A percentile compares a stretch with the other conserved stretches of the same genome.
These are phyloP conservation scores for Macrobrachium rosenbergii DNA, from an alignment of 1,140 invertebrate genomes.

Conservation along the genomic window DNA sequence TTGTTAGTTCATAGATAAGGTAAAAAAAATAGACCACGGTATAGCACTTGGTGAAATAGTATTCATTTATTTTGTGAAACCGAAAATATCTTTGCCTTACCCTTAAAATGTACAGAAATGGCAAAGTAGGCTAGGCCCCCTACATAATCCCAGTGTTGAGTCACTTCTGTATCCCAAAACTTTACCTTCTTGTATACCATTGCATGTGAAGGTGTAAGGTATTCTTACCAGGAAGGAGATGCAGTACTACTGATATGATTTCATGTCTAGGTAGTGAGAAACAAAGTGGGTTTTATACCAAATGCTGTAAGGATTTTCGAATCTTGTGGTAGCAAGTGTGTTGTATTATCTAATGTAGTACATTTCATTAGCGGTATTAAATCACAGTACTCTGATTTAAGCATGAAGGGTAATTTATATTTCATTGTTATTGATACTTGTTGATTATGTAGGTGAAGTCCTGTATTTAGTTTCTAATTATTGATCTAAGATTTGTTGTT, in stretches of 20 bases:
- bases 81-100: constrained; percentile 26
- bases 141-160: background rate
- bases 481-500: constrained; percentile 49
- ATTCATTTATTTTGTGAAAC: constrained; percentile 48
- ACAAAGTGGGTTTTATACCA: too few species aligned
- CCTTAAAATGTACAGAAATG: constrained; percentile 19
- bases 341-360: too few species aligned
- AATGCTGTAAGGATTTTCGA: too few species aligned
- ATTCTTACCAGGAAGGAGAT: too few species aligned
- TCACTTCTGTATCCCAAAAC: too few species aligned
- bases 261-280: too few species aligned
- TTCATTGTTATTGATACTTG: constrained; percentile 55
- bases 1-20: constrained; percentile 52
- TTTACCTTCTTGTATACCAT: too few species aligned
- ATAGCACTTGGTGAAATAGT: constrained; percentile 38
- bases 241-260: too few species aligned
- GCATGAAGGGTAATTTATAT: background rate
- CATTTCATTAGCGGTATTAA: too few species aligned
- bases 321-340: too few species aligned
- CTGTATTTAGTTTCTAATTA: constrained; percentile 47
- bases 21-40: constrained; percentile 20
- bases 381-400: too few species aligned
- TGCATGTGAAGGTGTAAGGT: too few species aligned
- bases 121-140: background rate
- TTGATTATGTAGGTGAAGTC: constrained; percentile 48